A percentile compares a stretch with the other conserved stretches of the same genome.
Evolutionary conservation across 2,113 vertebrate species (phyloP).

Genomic region (Sander lucioperca): DNA sequence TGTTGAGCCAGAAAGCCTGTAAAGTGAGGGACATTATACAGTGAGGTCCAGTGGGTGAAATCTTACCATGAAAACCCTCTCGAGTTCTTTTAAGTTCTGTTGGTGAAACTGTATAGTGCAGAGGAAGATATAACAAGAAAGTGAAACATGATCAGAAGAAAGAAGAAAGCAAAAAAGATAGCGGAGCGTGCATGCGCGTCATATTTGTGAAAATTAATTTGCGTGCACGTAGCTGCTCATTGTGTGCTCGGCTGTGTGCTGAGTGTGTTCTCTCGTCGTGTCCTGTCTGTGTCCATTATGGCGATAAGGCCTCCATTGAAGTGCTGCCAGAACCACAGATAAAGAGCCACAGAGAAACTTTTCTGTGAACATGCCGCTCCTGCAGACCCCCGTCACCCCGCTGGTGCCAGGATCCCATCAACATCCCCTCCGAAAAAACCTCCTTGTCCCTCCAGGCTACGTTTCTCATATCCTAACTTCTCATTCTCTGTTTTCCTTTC

Average conservation of each 20-base stretch:
- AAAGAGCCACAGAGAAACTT: conserved; percentile 80
- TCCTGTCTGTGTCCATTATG: conserved; percentile 79
- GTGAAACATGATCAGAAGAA: conserved; percentile 10
- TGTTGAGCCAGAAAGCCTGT: not conserved
- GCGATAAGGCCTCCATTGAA: conserved; percentile 84
- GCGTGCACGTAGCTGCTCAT: not conserved
- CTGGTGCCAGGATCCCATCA: conserved; percentile 72
- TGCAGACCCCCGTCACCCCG: conserved; percentile 57
- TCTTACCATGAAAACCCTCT: not conserved
- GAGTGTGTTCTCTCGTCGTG: conserved; percentile 66
- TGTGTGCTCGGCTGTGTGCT: conserved; percentile 40
- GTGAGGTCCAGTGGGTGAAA: not conserved
- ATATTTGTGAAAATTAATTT: not conserved
- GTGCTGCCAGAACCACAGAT: conserved; percentile 82
- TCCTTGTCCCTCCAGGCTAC: conserved; percentile 7
- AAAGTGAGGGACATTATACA: not conserved
- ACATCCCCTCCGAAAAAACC: conserved; percentile 14
- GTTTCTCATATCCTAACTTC: conserved; percentile 15
- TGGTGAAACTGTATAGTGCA: not conserved
- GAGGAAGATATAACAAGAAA: conserved; percentile 15
- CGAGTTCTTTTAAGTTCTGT: not conserved
- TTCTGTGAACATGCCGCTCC: conserved; percentile 81
- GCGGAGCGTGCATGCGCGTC: not conserved
- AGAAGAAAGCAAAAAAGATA: conserved; percentile 13
- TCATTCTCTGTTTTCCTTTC: conserved; percentile 13